Percentiles rank a stretch among this genome's conserved stretches.
Evolutionary conservation across 2,113 vertebrate genomes (phyloP).

Genomic region (Microcebus murinus): DNA sequence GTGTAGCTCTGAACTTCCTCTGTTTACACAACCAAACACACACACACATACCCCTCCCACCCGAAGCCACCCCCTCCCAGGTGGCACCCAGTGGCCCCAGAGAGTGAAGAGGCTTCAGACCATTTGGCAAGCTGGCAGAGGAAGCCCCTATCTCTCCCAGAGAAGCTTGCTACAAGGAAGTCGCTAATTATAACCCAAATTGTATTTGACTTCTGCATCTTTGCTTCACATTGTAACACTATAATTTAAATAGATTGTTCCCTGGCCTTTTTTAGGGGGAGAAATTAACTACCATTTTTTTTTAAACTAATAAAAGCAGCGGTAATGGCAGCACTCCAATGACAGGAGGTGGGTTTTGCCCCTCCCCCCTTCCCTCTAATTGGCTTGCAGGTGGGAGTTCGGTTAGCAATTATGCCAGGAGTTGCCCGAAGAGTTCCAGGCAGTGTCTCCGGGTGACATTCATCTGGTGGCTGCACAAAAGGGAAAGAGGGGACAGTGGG

Average conservation of each 20-base stretch:
- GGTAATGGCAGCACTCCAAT: neutral
- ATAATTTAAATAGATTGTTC: constrained; percentile 83
- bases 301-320: constrained; percentile 44
- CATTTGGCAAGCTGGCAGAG: constrained; percentile 43
- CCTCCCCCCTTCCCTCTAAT: constrained; percentile 62
- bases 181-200: constrained; percentile 81
- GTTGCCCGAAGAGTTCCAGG: constrained; percentile 4
- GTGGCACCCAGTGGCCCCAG: neutral
- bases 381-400: constrained; percentile 62
- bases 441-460: constrained; percentile 23
- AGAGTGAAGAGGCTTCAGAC: neutral
- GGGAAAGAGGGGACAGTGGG: neutral
- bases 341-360: constrained; percentile 45
- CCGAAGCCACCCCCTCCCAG: rapidly evolving
- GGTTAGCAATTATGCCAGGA: constrained; percentile 71
- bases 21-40: neutral
- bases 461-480: neutral
- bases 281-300: constrained; percentile 77
- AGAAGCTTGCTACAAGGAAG: constrained; percentile 70
- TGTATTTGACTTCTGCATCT: constrained; percentile 81
- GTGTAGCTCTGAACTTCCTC: neutral
- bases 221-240: constrained; percentile 55
- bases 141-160: constrained; percentile 75
- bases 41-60: neutral
- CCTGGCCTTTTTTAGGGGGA: constrained; percentile 48